phyloP scores from a whole-genome alignment of 2,113 vertebrate genomes.

The Hyaena hyaena region DNA sequence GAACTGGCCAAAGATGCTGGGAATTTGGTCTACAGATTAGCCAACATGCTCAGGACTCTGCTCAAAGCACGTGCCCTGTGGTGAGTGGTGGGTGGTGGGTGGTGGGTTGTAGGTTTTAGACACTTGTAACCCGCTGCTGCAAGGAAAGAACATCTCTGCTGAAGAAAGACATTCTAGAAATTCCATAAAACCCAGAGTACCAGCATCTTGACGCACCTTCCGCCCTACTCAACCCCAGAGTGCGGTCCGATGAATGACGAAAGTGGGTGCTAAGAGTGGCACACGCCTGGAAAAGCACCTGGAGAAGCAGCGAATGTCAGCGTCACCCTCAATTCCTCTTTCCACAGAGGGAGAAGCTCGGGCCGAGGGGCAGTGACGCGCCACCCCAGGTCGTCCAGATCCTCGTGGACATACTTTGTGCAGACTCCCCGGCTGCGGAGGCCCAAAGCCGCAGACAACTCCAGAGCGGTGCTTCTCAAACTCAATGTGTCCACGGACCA shows the following conservation, averaged over 20 bases:
- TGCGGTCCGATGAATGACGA: not conserved
- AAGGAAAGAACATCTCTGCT: not conserved
- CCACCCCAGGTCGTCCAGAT: accelerated
- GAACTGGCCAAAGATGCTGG: no score
- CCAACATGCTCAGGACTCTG: not conserved
- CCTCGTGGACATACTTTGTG: not conserved
- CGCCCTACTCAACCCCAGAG: not conserved
- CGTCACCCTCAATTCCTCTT: not conserved
- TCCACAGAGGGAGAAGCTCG: not conserved
- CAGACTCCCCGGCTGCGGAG: not conserved
- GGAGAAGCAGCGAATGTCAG: not conserved
- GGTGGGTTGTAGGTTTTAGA: no score
- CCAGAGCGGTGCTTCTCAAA: not conserved
- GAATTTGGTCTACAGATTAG: not conserved
- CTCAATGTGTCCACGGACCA: accelerated
- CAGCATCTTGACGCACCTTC: no score
- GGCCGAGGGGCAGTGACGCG: not conserved
- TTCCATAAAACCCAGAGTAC: not conserved
- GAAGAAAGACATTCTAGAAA: not conserved
- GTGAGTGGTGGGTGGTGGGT: no score
- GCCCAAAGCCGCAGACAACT: not conserved
- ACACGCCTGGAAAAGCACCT: not conserved
- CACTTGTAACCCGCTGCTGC: no score
- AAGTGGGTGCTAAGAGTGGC: not conserved
- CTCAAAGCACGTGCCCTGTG: accelerated